Conservation (phyloP, 2,797 vertebrate species). For the Neomorphus geoffroyi region DNA sequence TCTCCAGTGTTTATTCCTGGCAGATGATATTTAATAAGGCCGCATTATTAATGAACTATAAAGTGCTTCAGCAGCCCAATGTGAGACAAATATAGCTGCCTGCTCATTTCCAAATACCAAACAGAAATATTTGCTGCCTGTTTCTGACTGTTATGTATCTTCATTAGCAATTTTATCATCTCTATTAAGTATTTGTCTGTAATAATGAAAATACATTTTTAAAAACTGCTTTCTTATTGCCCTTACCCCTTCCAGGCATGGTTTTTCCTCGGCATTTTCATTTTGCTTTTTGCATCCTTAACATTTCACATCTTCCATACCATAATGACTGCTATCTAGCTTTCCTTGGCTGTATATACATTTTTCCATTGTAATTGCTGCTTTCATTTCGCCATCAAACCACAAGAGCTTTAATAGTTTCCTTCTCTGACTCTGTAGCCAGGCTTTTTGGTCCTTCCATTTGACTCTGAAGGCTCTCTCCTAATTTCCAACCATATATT, state of each 20-base stretch:
- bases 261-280: neutral
- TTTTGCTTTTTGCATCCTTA: neutral
- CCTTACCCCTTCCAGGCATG: neutral
- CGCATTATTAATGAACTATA: constrained; percentile 49
- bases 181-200: constrained; percentile 40
- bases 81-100: constrained; percentile 52
- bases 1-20: constrained; percentile 3
- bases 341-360: neutral
- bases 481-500: neutral
- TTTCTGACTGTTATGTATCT: constrained; percentile 34
- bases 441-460: neutral
- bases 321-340: rapidly evolving
- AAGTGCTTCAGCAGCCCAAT: constrained; percentile 18
- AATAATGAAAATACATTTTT: neutral
- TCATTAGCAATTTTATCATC: constrained; percentile 24
- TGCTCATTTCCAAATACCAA: constrained; percentile 52
- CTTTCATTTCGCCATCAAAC: neutral
- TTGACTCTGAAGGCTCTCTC: neutral
- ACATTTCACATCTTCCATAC: neutral
- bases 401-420: neutral
- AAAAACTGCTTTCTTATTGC: neutral
- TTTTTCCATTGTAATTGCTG: neutral
- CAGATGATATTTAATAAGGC: constrained; percentile 53
- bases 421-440: neutral
- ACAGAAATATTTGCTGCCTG: constrained; percentile 48